Conservation (phyloP, 2,113 vertebrate genomes). For the Aythya baeri region DNA sequence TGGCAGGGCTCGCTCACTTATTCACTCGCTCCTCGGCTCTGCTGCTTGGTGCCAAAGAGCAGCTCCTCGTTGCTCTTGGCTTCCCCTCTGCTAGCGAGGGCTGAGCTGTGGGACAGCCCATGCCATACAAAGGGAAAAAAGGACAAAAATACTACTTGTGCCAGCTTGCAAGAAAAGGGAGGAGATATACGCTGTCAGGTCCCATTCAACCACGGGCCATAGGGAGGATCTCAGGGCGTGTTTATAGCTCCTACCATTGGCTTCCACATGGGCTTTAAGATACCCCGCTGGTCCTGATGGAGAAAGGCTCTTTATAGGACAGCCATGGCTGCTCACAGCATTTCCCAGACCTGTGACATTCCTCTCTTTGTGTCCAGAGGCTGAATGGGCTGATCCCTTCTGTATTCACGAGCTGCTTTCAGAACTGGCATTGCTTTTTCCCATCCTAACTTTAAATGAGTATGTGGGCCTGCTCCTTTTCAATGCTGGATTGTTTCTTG, state of each 20-base stretch:
- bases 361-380: background rate
- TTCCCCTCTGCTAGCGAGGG: background rate
- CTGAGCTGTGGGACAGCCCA: background rate
- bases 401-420: background rate
- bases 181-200: background rate
- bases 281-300: background rate
- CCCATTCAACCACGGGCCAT: background rate
- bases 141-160: background rate
- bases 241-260: background rate
- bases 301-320: background rate
- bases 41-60: conserved; percentile 21
- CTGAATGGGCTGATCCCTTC: rapidly evolving
- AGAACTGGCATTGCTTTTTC: background rate
- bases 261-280: background rate
- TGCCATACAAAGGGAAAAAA: background rate
- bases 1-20: background rate
- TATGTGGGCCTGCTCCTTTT: background rate
- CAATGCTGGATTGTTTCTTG: background rate
- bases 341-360: background rate
- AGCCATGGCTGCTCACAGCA: background rate
- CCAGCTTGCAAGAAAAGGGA: background rate
- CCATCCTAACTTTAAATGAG: no score
- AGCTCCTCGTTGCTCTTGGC: conserved; percentile 16
- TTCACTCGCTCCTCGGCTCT: background rate
- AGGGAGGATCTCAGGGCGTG: background rate